phyloP scores from a whole-genome alignment of 2,797 vertebrate species.

The Melanogrammus aeglefinus region DNA sequence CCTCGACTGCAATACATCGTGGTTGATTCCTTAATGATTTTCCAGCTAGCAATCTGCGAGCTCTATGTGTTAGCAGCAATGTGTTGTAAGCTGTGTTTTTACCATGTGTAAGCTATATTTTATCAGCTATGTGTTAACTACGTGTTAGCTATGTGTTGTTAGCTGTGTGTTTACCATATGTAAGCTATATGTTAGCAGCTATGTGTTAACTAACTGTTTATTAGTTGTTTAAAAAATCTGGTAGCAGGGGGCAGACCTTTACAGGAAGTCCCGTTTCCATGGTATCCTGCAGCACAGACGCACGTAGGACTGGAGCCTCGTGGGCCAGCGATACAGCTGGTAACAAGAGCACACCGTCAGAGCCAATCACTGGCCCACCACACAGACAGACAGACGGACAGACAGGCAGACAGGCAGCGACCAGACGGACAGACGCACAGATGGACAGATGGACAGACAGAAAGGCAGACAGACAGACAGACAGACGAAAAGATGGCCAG shows the following conservation, averaged over 20 bases:
- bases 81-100: too few relatives aligned
- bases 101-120: too few relatives aligned
- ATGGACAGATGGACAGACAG: too few relatives aligned
- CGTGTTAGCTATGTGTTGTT: not conserved
- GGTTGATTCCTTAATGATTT: not conserved
- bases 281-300: conserved; percentile 83
- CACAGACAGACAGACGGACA: too few relatives aligned
- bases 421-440: too few relatives aligned
- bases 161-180: too few relatives aligned
- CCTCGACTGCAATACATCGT: too few relatives aligned
- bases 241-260: conserved; percentile 69
- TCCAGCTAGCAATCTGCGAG: not conserved
- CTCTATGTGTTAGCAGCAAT: not conserved
- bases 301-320: conserved; percentile 69
- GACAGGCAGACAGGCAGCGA: too few relatives aligned
- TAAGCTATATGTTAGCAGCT: too few relatives aligned
- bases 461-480: too few relatives aligned
- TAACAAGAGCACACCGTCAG: conserved; percentile 32
- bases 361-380: not conserved
- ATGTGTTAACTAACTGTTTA: not conserved
- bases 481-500: too few relatives aligned
- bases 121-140: not conserved
- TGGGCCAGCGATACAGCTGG: conserved; percentile 80
- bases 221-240: not conserved
- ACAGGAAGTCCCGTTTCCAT: conserved; percentile 85